Evolutionary conservation across 37 sponge, comb jelly and placozoan species (phyloP), one percentile per base, ranked within the genome.

Genomic region (Bolinopsis microptera): DNA sequence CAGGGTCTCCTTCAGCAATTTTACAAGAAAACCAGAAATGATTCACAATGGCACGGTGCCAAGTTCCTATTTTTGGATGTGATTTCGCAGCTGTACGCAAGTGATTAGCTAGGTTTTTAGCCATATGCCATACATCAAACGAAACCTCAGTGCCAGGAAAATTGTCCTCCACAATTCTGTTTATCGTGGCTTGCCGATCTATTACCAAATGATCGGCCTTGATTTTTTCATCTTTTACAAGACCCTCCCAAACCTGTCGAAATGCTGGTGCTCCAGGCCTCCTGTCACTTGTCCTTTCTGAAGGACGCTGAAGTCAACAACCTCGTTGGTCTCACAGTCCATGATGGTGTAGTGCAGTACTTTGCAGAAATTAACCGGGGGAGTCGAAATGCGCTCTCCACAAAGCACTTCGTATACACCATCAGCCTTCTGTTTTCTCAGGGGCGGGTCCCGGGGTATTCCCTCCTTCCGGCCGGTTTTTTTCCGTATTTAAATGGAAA

Each of bases 321-420:
- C 39, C 37, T 38, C 38, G 30, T 82, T 38, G 1, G 83, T 33
- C 1, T 35, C 13, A 22, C 39, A 35, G 38, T 82, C 83, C 83
- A 82, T 82, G 37, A 82, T 82, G 37, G 83, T 33, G 83, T 82
- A 82, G 83, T 82, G 37, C 83, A 82, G 37, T 82, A 82, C 83
- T 82, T 82, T 1, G 83, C 83, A 82, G 83, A 82, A 36, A 38
- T n/a, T n/a, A 82, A 36, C 83, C 83, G 1, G 83, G 83, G 24
- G 39, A 38, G 37, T 82, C 83, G 37, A 35, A 82, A 5, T 38
- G 83, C 18, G 39, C 83, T 82, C 83, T 82, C 83, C 83, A 70
- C 74, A 28, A 28, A 70, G 74, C 30, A 70, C 74, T 3, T 24
- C 74, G 21, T 8, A 22, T 70, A n/a, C 25, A n/a, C 74, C 74